Percentiles rank a stretch among this genome's conserved stretches.
Conservation (phyloP, 1,140 invertebrate species). For the Sycophaga agraensis region DNA sequence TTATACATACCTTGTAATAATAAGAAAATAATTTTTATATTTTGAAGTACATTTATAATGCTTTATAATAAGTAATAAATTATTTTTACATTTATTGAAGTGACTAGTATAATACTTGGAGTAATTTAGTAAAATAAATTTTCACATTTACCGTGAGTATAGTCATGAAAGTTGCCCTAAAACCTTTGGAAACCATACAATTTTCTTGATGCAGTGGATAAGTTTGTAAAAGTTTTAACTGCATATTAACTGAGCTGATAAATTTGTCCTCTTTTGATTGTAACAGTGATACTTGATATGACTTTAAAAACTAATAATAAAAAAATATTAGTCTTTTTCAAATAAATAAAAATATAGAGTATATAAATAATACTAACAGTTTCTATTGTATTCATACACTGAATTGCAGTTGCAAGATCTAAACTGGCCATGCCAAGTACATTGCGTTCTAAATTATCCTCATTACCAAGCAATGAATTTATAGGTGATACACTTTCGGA, state of each 20-base stretch:
- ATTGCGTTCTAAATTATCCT: conserved; percentile 60
- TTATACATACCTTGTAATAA: too few species aligned
- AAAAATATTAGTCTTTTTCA: conserved; percentile 1
- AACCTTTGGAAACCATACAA: conserved; percentile 58
- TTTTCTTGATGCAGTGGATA: conserved; percentile 50
- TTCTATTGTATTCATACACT: conserved; percentile 70
- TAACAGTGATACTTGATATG: conserved; percentile 54
- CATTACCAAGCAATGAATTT: conserved; percentile 39
- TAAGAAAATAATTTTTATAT: background rate
- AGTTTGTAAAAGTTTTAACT: conserved; percentile 66
- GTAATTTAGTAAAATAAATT: too few species aligned
- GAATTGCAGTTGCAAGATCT: conserved; percentile 65
- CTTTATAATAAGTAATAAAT: too few species aligned
- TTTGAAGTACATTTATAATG: background rate
- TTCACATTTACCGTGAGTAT: conserved; percentile 68
- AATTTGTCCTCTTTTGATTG: conserved; percentile 73
- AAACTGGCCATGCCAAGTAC: conserved; percentile 71
- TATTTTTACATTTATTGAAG: too few species aligned
- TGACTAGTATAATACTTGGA: too few species aligned
- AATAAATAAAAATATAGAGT: conserved; percentile 2
- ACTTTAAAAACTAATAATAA: conserved; percentile 46
- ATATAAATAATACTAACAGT: conserved; percentile 38
- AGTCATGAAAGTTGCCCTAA: conserved; percentile 63
- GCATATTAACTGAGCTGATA: conserved; percentile 68
- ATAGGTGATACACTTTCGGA: conserved; percentile 32